Evolutionary conservation across 2,888 invertebrate species (phyloP), one percentile per base, ranked within the genome.

Genomic region (Eugnorisma glareosa): DNA sequence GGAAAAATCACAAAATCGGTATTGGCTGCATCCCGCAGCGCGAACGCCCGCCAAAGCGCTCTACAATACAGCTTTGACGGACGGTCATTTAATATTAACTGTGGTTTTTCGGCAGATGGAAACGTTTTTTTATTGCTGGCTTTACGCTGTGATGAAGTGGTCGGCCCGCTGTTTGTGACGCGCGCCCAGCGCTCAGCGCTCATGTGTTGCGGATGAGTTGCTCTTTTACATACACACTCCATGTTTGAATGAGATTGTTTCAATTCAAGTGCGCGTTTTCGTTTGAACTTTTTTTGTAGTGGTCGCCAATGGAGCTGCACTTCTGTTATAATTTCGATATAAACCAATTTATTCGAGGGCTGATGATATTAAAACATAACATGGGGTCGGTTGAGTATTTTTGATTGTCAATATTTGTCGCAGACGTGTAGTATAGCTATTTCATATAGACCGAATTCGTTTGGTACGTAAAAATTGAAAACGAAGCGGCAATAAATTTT

Each of bases 31-130:
- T 93, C 95, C 95, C 95, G 93, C 94, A 90, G 93, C 92, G 94
- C 89, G 88, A 82, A 92, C 88, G 91, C 84, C 90, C 91, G 88
- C 92, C 93, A 93, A 94, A 94, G 93, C 94, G 92, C 93, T 92
- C 92, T 90, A 94, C 95, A 94, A 95, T 95, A 95, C 94, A 94
- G 95, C 95, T 96, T 96, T 96, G 96, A 96, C 95, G 95, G 93
- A 96, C 95, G 95, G 93, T 96, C 96, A 96, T 96, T 96, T 96
- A 96, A 96, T 96, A 96, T 96, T 96, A 95, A 96, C 96, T 96
- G 96, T 92, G 96, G 96, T 96, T 96, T 95, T 94, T 93, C 95
- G 95, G 93, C 96, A 96, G 95, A 96, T 96, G 96, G 95, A 95
- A 96, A 95, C 95, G 94, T 95, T 96, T 95, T 96, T 96, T 96